These are phyloP conservation scores for Gerris buenoi DNA, from an alignment of 1,140 invertebrate species.

Conservation along the genomic window DNA sequence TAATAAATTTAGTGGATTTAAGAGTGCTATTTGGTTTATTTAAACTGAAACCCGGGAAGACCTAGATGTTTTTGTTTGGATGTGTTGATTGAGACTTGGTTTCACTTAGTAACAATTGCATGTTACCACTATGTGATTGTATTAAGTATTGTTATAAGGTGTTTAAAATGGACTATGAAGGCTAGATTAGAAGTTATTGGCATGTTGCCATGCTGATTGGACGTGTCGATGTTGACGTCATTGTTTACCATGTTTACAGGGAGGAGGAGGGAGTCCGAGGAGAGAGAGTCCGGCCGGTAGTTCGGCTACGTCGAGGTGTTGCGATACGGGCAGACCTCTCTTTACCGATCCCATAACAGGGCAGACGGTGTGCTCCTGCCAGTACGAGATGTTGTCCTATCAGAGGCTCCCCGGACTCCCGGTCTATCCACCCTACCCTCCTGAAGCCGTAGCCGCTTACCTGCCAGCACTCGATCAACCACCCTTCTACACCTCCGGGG, in stretches of 20 bases:
- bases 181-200: too few species aligned
- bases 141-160: too few species aligned
- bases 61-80: too few species aligned
- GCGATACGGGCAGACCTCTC: constrained; percentile 78
- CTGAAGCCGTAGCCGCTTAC: constrained; percentile 60
- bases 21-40: too few species aligned
- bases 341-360: constrained; percentile 84
- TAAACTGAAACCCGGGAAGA: too few species aligned
- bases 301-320: constrained; percentile 49
- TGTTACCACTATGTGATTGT: too few species aligned
- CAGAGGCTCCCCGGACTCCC: constrained; percentile 58
- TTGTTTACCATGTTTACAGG: not conserved
- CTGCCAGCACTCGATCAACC: constrained; percentile 65
- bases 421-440: constrained; percentile 46
- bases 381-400: constrained; percentile 41
- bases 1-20: too few species aligned
- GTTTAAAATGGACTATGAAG: too few species aligned
- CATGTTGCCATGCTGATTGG: too few species aligned
- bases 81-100: too few species aligned
- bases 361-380: constrained; percentile 83
- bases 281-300: constrained; percentile 9
- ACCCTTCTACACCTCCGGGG: constrained; percentile 63
- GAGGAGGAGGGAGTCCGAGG: constrained; percentile 6
- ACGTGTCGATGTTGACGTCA: too few species aligned
- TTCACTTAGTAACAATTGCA: too few species aligned